Percentiles rank a stretch among this genome's conserved stretches.
phyloP scores from a whole-genome alignment of 2,113 vertebrate genomes.

The Elgaria multicarinata region DNA sequence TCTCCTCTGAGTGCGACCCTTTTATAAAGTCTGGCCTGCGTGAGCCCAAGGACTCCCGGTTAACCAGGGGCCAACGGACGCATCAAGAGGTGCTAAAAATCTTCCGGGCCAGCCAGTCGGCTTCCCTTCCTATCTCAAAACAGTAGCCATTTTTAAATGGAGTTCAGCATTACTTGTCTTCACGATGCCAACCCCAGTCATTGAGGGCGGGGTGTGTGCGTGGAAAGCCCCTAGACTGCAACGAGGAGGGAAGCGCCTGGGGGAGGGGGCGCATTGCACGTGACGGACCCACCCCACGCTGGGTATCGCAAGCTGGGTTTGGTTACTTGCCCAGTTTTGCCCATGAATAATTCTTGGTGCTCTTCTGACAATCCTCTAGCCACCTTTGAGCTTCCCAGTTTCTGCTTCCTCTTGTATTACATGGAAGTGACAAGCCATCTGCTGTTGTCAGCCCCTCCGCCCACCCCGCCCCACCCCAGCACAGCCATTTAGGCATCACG shows the following conservation, averaged over 20 bases:
- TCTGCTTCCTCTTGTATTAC: constrained; percentile 63
- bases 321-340: constrained; percentile 54
- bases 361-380: constrained; percentile 56
- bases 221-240: neutral
- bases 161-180: neutral
- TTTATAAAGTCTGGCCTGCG: too few species aligned
- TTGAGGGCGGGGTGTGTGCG: neutral
- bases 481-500: constrained; percentile 24
- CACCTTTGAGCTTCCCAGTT: constrained; percentile 43
- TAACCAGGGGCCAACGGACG: too few species aligned
- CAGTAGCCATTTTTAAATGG: neutral
- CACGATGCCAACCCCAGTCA: neutral
- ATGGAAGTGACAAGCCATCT: constrained; percentile 57
- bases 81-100: too few species aligned
- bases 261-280: neutral
- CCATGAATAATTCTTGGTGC: constrained; percentile 68
- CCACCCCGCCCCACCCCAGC: neutral
- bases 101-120: too few species aligned
- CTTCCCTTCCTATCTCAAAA: too few species aligned
- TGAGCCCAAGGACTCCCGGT: too few species aligned
- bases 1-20: too few species aligned
- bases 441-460: constrained; percentile 18
- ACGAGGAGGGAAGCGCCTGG: neutral
- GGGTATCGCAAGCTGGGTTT: constrained; percentile 41
- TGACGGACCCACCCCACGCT: neutral